Evolutionary conservation across 2,797 vertebrate genomes (phyloP).

Genomic region (Chelmon rostratus): DNA sequence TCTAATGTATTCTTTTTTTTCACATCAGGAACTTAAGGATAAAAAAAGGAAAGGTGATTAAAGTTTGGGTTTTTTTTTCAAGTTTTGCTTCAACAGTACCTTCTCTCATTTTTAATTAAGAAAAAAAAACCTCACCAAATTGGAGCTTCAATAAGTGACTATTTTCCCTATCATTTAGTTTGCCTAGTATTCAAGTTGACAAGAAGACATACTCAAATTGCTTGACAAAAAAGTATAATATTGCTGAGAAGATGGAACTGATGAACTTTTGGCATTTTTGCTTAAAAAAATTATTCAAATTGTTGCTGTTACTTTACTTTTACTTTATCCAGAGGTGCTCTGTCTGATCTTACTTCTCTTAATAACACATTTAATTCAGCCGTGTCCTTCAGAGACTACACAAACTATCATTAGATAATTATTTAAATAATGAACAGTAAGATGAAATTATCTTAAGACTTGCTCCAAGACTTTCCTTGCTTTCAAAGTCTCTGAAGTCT

Average conservation of each 20-base stretch:
- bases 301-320: background rate
- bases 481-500: background rate
- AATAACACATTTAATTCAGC: background rate
- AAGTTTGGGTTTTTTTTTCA: too few species aligned
- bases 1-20: background rate
- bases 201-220: background rate
- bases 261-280: background rate
- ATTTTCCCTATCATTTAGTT: background rate
- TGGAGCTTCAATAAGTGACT: background rate
- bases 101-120: background rate
- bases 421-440: background rate
- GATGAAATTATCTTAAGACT: background rate
- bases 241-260: background rate
- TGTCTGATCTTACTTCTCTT: background rate
- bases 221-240: background rate
- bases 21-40: background rate
- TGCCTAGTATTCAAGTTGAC: background rate
- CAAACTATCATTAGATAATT: background rate
- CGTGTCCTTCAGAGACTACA: background rate
- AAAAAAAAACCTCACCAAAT: background rate
- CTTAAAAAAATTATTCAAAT: background rate
- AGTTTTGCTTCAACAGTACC: background rate
- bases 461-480: background rate
- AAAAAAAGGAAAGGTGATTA: background rate
- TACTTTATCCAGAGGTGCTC: too few species aligned